phyloP scores from a whole-genome alignment of 2,113 vertebrate species.

The Colius striatus region DNA sequence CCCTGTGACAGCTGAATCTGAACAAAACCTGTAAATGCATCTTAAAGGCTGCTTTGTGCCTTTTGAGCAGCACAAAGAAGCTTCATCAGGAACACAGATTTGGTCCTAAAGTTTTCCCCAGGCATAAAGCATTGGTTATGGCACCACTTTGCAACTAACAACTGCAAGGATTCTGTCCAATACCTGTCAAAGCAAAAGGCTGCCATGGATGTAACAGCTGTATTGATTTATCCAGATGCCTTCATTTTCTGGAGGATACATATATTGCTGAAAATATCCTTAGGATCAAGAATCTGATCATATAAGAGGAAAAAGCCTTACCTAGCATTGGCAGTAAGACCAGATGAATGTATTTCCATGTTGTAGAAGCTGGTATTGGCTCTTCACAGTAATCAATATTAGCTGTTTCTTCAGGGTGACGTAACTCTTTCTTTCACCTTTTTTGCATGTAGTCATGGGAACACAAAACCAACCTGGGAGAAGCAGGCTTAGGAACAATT shows the following conservation, averaged over 20 bases:
- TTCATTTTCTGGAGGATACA: constrained; percentile 16
- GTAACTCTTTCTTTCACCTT: constrained; percentile 50
- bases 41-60: constrained; percentile 25
- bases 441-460: constrained; percentile 67
- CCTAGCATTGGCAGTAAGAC: neutral
- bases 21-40: neutral
- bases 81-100: neutral
- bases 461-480: constrained; percentile 17
- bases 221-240: constrained; percentile 2
- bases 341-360: neutral
- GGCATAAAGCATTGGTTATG: neutral
- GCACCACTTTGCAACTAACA: neutral
- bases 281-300: neutral
- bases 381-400: constrained; percentile 34
- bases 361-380: neutral
- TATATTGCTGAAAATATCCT: neutral
- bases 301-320: neutral
- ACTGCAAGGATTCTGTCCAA: constrained; percentile 17
- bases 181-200: constrained; percentile 8
- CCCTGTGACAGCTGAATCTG: constrained; percentile 45
- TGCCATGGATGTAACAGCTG: neutral
- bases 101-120: constrained; percentile 39
- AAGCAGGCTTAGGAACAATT: neutral
- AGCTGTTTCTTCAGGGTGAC: constrained; percentile 40
- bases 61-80: neutral